Base-by-base conservation (phyloP, 2,888 invertebrate species). In the Endomychus coccineus region DNA sequence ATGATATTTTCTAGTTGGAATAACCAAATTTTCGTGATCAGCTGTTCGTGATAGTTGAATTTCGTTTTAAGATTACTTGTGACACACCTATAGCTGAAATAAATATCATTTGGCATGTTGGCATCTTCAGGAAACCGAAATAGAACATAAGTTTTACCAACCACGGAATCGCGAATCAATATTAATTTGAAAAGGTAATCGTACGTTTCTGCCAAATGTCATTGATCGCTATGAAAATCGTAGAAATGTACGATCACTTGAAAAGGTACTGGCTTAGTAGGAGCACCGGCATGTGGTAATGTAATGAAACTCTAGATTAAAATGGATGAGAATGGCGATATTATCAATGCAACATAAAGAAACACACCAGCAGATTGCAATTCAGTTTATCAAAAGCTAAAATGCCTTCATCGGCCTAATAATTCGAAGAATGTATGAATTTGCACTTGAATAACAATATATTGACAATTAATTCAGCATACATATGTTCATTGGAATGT, bases 201-300 rank as follows among this genome's bases (percentile, higher is more conserved):
- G 75, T 91, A 91, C 59, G 89, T 89, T 78, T 89, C 90, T 73
- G 89, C 88, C 80, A 40, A 85, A 85, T 61, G 86, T 86, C 64
- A 78, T 99, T 51, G 98, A 99, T 64, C 98, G 98, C 64, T 99
- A 98, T 64, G 97, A 99, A 68, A 98, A 98, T 67, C 98, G 98
- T 1, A 77, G 97, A 40, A 98, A 98, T 71, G 97, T 98, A 36
- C 98, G 98, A 0, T 90, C 96, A 0, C 59, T 98, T 52, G 91
- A 98, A 63, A 98, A 98, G 98, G 98, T 1, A 99, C 98, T 2
- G 98, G 98, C 0, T 72, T 98, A 4, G 98, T 99, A 7, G 98
- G 98, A 13, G 98, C 98, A 3, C 98, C 98, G 2, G 97, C 98
- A 11, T 99, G 98, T 63, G 98, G 98, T 32, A 98, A 99, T 70